Percentiles rank a stretch among this genome's conserved stretches.
Conservation (phyloP, 2,113 vertebrate species). For the Sceloporus tristichus region DNA sequence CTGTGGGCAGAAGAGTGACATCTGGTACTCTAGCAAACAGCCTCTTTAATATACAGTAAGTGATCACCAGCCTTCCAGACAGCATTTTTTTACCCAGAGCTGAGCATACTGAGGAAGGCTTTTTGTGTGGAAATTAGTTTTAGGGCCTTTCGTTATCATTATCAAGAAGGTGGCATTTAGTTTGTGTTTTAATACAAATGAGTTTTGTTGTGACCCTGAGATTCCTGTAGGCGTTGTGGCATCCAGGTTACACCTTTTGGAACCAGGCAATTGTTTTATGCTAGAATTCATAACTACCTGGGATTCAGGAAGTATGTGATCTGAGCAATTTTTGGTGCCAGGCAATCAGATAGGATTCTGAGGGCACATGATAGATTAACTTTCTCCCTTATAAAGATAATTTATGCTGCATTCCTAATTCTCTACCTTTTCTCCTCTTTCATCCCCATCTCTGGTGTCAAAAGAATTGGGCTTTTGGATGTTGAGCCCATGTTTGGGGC, state of each 20-base stretch:
- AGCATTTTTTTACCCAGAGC: not conserved
- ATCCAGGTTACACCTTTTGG: not conserved
- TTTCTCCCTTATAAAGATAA: not conserved
- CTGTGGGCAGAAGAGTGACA: not conserved
- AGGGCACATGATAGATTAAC: not conserved
- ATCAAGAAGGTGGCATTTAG: not conserved
- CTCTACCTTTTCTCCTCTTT: constrained; percentile 15
- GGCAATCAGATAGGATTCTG: not conserved
- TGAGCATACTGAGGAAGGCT: not conserved
- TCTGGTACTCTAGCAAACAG: not conserved
- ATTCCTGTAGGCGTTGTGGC: not conserved
- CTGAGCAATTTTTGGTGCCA: not conserved
- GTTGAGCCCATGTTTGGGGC: not conserved
- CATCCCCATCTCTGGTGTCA: not conserved
- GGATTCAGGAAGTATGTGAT: not conserved
- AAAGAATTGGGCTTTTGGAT: not conserved
- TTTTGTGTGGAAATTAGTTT: not conserved
- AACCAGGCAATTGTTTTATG: not conserved
- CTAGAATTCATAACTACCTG: not conserved
- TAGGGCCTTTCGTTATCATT: not conserved
- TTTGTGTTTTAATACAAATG: constrained; percentile 10
- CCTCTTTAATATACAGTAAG: not conserved
- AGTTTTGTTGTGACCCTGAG: not conserved
- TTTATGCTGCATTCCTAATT: not conserved
- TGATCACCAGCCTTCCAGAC: not conserved